Conservation (phyloP, 2,797 vertebrate genomes). For the Falco berigora region DNA sequence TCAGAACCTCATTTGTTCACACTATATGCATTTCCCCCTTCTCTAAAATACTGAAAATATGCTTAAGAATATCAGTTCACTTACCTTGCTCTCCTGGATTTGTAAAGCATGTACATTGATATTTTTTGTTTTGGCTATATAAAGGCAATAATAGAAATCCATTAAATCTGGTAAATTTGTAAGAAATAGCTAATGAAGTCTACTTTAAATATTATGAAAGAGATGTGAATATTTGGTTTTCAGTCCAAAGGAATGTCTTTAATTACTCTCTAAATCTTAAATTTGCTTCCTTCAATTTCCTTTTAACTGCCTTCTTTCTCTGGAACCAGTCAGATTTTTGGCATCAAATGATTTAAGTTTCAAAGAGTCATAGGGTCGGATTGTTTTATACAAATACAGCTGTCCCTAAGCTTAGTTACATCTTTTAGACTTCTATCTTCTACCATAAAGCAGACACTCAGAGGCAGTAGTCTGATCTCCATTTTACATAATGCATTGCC, state of each 20-base stretch:
- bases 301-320: neutral
- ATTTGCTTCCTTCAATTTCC: neutral
- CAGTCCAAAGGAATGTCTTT: neutral
- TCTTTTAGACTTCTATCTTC: neutral
- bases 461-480: neutral
- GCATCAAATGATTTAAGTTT: neutral
- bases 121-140: neutral
- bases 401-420: neutral
- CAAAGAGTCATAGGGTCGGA: neutral
- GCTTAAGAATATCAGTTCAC: neutral
- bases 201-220: neutral
- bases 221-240: neutral
- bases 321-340: neutral
- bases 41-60: neutral
- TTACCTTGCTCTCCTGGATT: neutral
- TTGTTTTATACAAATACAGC: neutral
- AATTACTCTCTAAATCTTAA: neutral
- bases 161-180: neutral
- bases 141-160: neutral
- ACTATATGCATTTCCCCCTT: fast-evolving
- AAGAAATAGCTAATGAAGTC: neutral
- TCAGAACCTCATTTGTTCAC: neutral
- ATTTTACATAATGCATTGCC: neutral
- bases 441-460: neutral
- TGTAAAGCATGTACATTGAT: neutral